These are phyloP conservation scores for Drosophila engyochracea DNA, from an alignment of 2,888 invertebrate genomes.

Conservation along the genomic window DNA sequence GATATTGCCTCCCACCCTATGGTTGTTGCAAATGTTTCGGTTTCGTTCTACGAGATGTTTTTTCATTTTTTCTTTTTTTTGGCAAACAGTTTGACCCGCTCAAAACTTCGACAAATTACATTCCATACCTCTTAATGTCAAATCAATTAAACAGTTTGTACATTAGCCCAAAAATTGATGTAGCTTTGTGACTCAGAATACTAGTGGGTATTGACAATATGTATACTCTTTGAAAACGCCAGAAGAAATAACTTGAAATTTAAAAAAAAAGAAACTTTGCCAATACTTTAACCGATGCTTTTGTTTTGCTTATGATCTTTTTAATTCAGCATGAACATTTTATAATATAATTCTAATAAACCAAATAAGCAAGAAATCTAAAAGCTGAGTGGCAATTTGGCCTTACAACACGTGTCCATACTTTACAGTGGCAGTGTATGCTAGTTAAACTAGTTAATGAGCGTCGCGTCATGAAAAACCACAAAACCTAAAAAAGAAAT, in stretches of 20 bases:
- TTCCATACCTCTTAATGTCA: constrained; percentile 67
- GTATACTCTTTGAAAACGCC: neutral
- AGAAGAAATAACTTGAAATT: neutral
- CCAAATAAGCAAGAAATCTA: neutral
- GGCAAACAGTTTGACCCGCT: constrained; percentile 7
- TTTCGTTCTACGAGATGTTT: neutral
- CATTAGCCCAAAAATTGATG: constrained; percentile 40
- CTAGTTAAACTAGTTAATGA: constrained; percentile 73
- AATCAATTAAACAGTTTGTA: constrained; percentile 61
- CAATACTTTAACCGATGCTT: neutral
- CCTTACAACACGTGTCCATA: constrained; percentile 19
- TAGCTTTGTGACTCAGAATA: neutral
- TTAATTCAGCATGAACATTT: neutral
- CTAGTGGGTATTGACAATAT: constrained; percentile 1
- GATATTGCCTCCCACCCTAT: constrained; percentile 12
- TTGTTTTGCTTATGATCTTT: neutral
- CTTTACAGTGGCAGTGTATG: constrained; percentile 51
- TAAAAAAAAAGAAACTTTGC: neutral
- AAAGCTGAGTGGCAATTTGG: neutral
- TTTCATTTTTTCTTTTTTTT: neutral
- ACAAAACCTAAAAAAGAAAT: constrained; percentile 57
- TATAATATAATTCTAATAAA: neutral
- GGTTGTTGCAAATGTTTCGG: neutral
- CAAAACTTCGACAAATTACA: constrained; percentile 40
- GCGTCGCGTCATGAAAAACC: constrained; percentile 57